Evolutionary conservation across 2,888 invertebrate genomes (phyloP), one percentile per base, ranked within the genome.

Genomic region (Eupithecia exiguata): DNA sequence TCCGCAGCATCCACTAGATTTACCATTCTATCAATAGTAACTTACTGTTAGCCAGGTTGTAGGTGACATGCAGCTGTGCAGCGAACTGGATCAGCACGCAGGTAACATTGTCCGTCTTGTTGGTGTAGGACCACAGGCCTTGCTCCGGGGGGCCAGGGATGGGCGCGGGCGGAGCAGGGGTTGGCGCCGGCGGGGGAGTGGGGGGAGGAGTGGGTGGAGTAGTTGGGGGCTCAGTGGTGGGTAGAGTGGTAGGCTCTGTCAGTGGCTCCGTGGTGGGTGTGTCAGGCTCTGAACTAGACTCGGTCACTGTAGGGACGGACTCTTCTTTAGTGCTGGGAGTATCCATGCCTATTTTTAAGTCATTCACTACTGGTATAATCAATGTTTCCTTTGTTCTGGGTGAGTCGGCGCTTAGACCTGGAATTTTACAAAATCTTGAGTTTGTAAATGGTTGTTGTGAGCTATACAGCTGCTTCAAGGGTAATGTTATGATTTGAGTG

Each of bases 61-160:
- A 95, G 0, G 93, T 92, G 70, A 97, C 90, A 81, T 96, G 96
- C 72, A 97, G 88, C 84, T 96, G 95, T 7, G 96, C 95, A 0
- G 97, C 96, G 93, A 97, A 96, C 88, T 96, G 92, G 10, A 96
- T 88, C 68, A 96, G 84, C 38, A 97, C 95, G 83, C 97, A 97
- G 9, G 96, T 95, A 0, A 92, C 85, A 82, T 96, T 96, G 43
- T 49, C 80, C 43, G 78, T 83, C 16, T 78, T 71, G 62, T 93
- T 89, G 0, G 80, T 79, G 74, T 77, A 89, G 0, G 73, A 63
- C 93, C 93, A 94, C 12, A 77, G 84, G 67, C 92, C 92, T 76
- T 87, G 88, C 14, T 88, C 84, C 1, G 93, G 91, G 0, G 89
- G 91, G 80, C 10, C 78, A 65, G 92, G 49, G 76, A 91, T 62